Base-by-base conservation (phyloP, 2,888 invertebrate genomes). In the Mesodorylaimus sp. region DNA sequence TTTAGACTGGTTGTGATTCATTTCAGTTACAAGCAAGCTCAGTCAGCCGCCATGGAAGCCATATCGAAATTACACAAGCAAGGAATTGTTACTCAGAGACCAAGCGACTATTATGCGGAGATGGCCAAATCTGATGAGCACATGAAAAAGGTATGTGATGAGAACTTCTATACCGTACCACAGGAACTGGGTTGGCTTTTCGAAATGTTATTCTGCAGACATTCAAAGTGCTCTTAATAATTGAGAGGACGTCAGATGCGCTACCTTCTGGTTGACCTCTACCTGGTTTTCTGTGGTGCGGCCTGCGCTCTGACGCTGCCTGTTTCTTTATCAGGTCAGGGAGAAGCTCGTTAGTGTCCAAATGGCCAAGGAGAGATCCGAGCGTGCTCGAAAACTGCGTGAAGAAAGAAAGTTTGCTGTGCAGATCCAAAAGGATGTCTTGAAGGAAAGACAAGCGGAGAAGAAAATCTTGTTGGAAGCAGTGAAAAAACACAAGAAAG, bases 71-170 rank as follows among this genome's bases (percentile, higher is more conserved):
- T 97, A 7, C 81, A 84, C 53, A 76, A 77, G 37, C 66, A 84
- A 3, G 79, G 78, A 23, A 70, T 91, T 44, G 73, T 77, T 0
- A 89, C 87, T 0, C 80, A 78, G 62, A 75, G 83, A 68, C 97
- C 97, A 0, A 83, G 85, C 50, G 95, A 95, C 69, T 97, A 89
- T 68, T 95, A 91, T 70, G 97, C 95, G 0, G 87, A 97, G 74
- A 97, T 97, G 97, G 88, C 87, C 0, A 97, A 97, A 68, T 76
- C 84, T 16, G 97, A 97, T 70, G 78, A 77, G 29, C 97, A 97
- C 62, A 97, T 97, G 97, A 87, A 89, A 62, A 91, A 88, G 70
- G 75, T 76, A 10, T 39, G 10, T 16, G n/a, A n/a, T n/a, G n/a
- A n/a, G n/a, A n/a, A n/a, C n/a, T n/a, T n/a, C n/a, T n/a, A n/a